A percentile compares a stretch with the other conserved stretches of the same genome.
Conservation (phyloP, 92 coral and sea anemone genomes). For the Bergia puertoricense region DNA sequence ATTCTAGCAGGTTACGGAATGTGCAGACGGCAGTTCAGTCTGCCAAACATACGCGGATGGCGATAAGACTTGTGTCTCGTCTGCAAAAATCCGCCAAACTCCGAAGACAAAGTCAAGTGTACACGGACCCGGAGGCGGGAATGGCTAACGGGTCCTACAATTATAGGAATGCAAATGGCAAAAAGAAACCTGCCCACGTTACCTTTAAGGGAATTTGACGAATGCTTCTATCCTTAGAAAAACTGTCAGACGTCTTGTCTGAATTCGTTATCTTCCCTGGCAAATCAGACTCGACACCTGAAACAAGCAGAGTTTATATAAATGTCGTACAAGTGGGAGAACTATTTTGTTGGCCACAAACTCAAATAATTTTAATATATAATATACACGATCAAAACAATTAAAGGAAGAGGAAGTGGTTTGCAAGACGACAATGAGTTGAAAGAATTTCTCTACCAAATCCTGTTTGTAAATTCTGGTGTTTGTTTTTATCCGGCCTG, state of each 20-base stretch:
- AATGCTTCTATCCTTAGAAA: not conserved
- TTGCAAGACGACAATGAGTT: too few species aligned
- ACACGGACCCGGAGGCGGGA: slow-evolving; percentile 15
- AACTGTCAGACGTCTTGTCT: not conserved
- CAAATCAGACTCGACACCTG: not conserved
- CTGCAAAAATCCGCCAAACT: slow-evolving; percentile 68
- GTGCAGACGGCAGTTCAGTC: slow-evolving; percentile 94
- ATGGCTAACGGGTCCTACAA: not conserved
- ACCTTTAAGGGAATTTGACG: slow-evolving; percentile 21
- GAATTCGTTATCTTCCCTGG: not conserved
- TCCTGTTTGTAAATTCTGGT: too few species aligned
- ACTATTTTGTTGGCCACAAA: too few species aligned
- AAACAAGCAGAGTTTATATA: not conserved
- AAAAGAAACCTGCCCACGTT: slow-evolving; percentile 7
- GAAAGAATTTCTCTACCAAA: too few species aligned
- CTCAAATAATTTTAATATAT: too few species aligned
- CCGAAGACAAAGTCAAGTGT: slow-evolving; percentile 9
- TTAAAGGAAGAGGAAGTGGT: too few species aligned
- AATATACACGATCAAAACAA: too few species aligned
- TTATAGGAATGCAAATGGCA: not conserved
- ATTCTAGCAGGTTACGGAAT: slow-evolving; percentile 60
- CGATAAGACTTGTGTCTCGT: slow-evolving; percentile 78
- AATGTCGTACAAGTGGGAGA: not conserved
- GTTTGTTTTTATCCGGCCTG: too few species aligned
- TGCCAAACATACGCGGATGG: slow-evolving; percentile 77